These are phyloP conservation scores for Denticeps clupeoides DNA, from an alignment of 2,797 vertebrate species.

Conservation along the genomic window DNA sequence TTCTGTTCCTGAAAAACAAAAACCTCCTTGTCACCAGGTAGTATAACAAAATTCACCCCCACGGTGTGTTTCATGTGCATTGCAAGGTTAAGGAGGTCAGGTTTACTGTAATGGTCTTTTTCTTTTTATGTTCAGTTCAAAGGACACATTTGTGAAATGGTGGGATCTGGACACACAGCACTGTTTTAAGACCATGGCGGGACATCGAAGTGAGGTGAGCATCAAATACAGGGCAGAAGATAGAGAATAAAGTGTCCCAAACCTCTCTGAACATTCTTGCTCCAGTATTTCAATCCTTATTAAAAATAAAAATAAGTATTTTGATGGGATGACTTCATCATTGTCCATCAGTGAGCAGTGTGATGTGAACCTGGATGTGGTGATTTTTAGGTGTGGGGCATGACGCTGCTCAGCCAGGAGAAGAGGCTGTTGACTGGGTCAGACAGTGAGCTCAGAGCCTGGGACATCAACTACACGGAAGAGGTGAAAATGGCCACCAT, in stretches of 20 bases:
- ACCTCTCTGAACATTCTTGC: too few species aligned
- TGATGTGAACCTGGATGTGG: neutral
- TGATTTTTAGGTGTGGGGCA: constrained; percentile 75
- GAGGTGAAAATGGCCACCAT: constrained; percentile 60
- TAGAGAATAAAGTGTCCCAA: too few species aligned
- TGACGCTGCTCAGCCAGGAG: constrained; percentile 73
- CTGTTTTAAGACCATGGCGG: constrained; percentile 93
- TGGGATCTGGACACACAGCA: constrained; percentile 96
- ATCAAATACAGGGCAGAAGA: neutral
- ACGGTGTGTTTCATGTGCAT: neutral
- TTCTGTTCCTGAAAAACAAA: constrained; percentile 75
- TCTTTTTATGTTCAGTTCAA: constrained; percentile 60
- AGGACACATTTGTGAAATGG: constrained; percentile 93
- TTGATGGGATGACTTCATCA: too few species aligned
- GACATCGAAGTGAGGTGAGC: constrained; percentile 86
- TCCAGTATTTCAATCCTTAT: too few species aligned
- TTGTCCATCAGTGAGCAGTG: too few species aligned
- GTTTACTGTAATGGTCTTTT: neutral
- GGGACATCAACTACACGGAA: constrained; percentile 73
- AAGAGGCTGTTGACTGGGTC: constrained; percentile 79
- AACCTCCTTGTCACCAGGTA: constrained; percentile 88
- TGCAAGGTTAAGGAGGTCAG: neutral
- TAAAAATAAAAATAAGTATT: too few species aligned
- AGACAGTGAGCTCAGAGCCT: constrained; percentile 89
- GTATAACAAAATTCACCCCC: neutral